Base-by-base conservation (phyloP, 2,113 vertebrate genomes). In the Hucho hucho region DNA sequence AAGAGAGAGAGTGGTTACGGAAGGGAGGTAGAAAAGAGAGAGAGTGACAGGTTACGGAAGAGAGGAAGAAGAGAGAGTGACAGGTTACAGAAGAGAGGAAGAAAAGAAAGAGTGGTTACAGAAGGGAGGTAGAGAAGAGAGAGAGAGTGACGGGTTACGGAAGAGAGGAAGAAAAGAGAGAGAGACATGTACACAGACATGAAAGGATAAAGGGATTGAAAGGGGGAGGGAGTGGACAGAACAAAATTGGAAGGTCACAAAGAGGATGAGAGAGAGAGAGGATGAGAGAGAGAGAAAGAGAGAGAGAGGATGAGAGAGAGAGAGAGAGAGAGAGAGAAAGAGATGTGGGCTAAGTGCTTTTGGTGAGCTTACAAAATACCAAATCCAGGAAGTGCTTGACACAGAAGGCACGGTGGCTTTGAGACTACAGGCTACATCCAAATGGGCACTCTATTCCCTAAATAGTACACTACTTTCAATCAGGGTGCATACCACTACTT, bases 351-450 rank as follows among this genome's bases (percentile, higher is more conserved):
- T 93, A 93, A 93, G 92, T 92, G 92, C 91, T 92, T 92, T 93
- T 90, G 91, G 92, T 92, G 92, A 92, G 87, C 89, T 88, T 92
- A 92, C 88, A 92, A 91, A 92, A 91, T 89, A 92, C 16, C 49
- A 53, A 53, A 88, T 91, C 87, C 88, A 93, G 92, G 92, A 93
- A 93, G 93, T 93, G 92, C 91, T 91, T 90, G 87, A 93, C 90
- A 93, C 92, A 90, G 91, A 94, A 94, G 93, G 93, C 93, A 94
- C 93, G 81, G 90, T 92, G 93, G 93, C 89, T 79, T 90, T 87
- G 89, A 93, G 90, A 91, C 89, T 89, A 18, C 16, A 53, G 49
- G 16, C 49, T 53, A 18, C 14, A 3, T 53, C 16, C 49, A 14
- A 53, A 53, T 3, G 13, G 49, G 49, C 14, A 53, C 49, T 18